Evolutionary conservation across 2,797 vertebrate genomes (phyloP), one percentile per base, ranked within the genome.

Genomic region (Xiphophorus birchmanni): DNA sequence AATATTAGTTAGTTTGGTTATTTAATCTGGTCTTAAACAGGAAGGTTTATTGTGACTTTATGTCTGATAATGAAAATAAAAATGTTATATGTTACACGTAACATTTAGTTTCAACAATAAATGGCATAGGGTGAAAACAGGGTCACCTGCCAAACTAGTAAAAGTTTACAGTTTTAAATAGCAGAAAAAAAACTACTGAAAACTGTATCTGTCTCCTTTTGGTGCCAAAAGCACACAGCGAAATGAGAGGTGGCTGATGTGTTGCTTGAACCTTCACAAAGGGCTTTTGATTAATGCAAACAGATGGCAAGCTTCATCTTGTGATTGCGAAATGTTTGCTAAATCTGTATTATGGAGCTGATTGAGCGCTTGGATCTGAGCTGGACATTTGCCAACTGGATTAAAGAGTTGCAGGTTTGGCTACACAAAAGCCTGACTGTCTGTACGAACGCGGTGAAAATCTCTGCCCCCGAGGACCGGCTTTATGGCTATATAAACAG

Each of bases 341-440:
- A 58, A 83, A 87, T 89, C 88, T 88, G 87, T 79, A 81, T 87
- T 87, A 78, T 81, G 50, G 80, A 77, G 83, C 67, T 83, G 89
- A 91, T 84, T 88, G 92, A 94, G 86, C 69, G 84, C 84, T 84
- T 86, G 80, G 86, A 92, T 88, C 52, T 56, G 78, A 47, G 48
- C 82, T 81, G 87, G 81, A 79, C 67, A 85, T 84, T 73, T 92
- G 91, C 90, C 92, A 91, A 89, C 75, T 67, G 11, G 83, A 88
- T 93, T 80, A 90, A 87, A 94, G 90, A 63, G 79, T 82, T 84
- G 84, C 82, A 82, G 88, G 90, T 93, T 87, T 90, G 79, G 78
- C 74, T 58, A 77, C 52, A 94, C 92, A 95, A 94, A 94, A 92
- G 91, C 78, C 77, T 23, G 87, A 94, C 86, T 95, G 94, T 95